Evolutionary conservation across 2,888 invertebrate genomes (phyloP).

Genomic region (Tenthredo notha): DNA sequence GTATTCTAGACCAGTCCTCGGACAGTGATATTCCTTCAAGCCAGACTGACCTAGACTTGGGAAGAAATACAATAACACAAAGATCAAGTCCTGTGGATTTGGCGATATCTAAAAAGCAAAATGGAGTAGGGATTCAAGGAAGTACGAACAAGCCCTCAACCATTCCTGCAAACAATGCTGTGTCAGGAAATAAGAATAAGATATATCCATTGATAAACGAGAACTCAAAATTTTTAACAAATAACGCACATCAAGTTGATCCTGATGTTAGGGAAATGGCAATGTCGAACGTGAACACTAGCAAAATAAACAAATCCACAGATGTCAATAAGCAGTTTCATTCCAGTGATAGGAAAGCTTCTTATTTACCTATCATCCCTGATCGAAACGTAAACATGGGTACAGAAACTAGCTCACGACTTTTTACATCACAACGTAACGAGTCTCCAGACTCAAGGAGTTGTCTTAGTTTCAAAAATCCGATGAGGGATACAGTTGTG

Average conservation of each 20-base stretch:
- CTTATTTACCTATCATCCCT: not conserved
- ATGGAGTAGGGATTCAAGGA: not conserved
- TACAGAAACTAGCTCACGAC: not conserved
- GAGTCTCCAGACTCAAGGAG: not conserved
- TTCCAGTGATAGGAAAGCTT: not conserved
- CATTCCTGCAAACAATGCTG: not conserved
- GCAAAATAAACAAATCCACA: not conserved
- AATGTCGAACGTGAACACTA: not conserved
- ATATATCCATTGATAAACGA: not conserved
- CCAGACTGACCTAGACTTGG: not conserved
- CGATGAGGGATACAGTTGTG: not conserved
- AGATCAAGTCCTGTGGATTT: not conserved
- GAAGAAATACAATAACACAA: not conserved
- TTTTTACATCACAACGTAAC: not conserved
- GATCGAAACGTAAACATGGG: not conserved
- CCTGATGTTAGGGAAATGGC: not conserved
- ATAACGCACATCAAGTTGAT: not conserved
- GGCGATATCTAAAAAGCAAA: not conserved
- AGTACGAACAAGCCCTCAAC: not conserved
- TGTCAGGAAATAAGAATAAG: not conserved
- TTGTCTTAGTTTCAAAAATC: not conserved
- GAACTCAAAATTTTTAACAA: not conserved
- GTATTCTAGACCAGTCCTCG: conserved; percentile 50
- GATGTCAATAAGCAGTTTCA: not conserved
- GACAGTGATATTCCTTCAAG: conserved; percentile 44